Percentiles rank a stretch among this genome's conserved stretches.
These are phyloP conservation scores for Agrilus biguttatus DNA, from an alignment of 2,888 invertebrate species.

Conservation along the genomic window DNA sequence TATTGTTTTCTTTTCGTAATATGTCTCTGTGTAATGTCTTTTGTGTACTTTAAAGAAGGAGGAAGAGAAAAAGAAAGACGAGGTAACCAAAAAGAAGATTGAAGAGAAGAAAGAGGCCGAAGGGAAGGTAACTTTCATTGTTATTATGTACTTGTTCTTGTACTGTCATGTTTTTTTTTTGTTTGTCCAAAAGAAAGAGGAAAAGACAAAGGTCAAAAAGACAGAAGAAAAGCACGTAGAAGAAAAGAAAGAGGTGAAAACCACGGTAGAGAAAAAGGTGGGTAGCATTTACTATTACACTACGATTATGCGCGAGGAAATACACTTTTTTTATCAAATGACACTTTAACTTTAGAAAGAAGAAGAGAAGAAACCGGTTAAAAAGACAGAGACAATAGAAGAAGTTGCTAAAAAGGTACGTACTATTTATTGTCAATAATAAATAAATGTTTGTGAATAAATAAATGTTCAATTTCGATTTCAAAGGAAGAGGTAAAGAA, in stretches of 20 bases:
- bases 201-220: slow-evolving; percentile 26
- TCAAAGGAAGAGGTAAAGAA: slow-evolving; percentile 25
- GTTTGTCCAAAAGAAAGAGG: slow-evolving; percentile 18
- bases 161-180: slow-evolving; percentile 4
- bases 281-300: neutral
- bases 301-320: too few species aligned
- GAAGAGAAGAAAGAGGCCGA: slow-evolving; percentile 17
- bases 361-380: slow-evolving; percentile 12
- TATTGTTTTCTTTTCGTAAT: too few species aligned
- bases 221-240: slow-evolving; percentile 25
- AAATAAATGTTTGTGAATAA: slow-evolving; percentile 8
- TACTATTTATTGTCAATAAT: neutral
- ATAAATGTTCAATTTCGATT: slow-evolving; percentile 5
- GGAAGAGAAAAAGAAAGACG: slow-evolving; percentile 4
- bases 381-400: slow-evolving; percentile 9
- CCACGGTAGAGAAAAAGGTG: neutral
- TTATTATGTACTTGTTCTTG: too few species aligned
- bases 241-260: slow-evolving; percentile 15
- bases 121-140: slow-evolving; percentile 10
- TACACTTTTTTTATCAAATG: slow-evolving; percentile 1
- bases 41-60: slow-evolving; percentile 1
- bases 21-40: slow-evolving; percentile 2
- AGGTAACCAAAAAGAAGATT: slow-evolving; percentile 12
- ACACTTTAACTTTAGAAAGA: slow-evolving; percentile 1
- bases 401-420: slow-evolving; percentile 12